These are phyloP conservation scores for Aplochiton taeniatus DNA, from an alignment of 2,797 vertebrate species.

Conservation along the genomic window DNA sequence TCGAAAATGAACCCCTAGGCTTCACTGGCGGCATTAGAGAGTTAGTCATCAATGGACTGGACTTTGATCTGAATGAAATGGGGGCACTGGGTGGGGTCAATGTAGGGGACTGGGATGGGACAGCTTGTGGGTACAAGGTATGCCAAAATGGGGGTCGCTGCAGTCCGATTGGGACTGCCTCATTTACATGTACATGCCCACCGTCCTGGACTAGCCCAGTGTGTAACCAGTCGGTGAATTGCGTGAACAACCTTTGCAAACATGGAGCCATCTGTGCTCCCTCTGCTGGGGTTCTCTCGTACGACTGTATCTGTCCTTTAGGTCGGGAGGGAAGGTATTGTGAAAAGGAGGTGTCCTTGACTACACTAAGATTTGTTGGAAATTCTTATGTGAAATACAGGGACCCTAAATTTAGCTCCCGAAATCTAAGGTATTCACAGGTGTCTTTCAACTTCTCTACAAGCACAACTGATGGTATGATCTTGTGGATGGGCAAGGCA, in stretches of 20 bases:
- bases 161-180: conserved; percentile 41
- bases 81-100: conserved; percentile 79
- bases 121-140: conserved; percentile 79
- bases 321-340: conserved; percentile 82
- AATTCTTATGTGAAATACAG: conserved; percentile 83
- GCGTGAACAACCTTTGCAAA: conserved; percentile 72
- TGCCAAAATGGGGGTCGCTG: conserved; percentile 81
- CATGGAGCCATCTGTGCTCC: conserved; percentile 74
- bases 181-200: conserved; percentile 78
- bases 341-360: conserved; percentile 62
- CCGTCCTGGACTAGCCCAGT: conserved; percentile 72
- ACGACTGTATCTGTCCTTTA: conserved; percentile 78
- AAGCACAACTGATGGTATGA: conserved; percentile 70
- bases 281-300: conserved; percentile 56
- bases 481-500: conserved; percentile 83
- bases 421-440: conserved; percentile 74
- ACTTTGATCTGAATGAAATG: conserved; percentile 78
- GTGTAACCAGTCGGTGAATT: conserved; percentile 77
- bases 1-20: conserved; percentile 70
- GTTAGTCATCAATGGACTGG: conserved; percentile 74
- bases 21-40: conserved; percentile 84
- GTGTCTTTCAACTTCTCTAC: conserved; percentile 81
- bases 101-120: conserved; percentile 86
- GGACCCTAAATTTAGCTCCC: conserved; percentile 72
- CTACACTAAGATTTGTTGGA: conserved; percentile 72